Evolutionary conservation across 2,888 invertebrate species (phyloP).

Genomic region (Parnassius mnemosyne): DNA sequence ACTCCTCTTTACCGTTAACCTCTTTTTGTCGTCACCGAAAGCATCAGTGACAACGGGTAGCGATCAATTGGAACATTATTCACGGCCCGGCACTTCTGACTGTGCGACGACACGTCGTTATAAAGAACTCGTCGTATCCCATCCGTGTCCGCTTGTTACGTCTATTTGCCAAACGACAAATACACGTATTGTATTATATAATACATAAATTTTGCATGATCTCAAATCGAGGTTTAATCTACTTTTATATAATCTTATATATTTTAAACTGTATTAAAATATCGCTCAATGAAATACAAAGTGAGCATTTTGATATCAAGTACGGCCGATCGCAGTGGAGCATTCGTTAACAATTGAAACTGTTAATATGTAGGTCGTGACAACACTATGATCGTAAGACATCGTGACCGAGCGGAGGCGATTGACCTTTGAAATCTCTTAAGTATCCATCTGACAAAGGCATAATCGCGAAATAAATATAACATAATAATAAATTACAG

Average conservation of each 20-base stretch:
- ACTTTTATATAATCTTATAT: not conserved
- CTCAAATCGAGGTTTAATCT: constrained; percentile 32
- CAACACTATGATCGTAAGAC: constrained; percentile 59
- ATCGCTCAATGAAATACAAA: not conserved
- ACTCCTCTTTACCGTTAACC: constrained; percentile 51
- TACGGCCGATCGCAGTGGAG: constrained; percentile 35
- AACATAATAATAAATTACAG: constrained; percentile 21
- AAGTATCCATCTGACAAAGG: constrained; percentile 51
- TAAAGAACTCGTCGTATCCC: constrained; percentile 18
- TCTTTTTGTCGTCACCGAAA: constrained; percentile 47
- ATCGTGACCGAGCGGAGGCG: constrained; percentile 65
- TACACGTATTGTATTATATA: not conserved
- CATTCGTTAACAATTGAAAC: constrained; percentile 58
- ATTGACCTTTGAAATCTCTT: constrained; percentile 64
- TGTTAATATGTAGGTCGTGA: constrained; percentile 75
- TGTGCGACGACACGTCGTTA: constrained; percentile 50
- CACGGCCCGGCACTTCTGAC: constrained; percentile 42
- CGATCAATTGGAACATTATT: constrained; percentile 56
- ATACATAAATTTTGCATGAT: not conserved
- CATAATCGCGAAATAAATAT: constrained; percentile 39
- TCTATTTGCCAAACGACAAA: constrained; percentile 31
- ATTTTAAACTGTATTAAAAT: not conserved
- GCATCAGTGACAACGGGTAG: constrained; percentile 26
- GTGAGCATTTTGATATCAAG: constrained; percentile 36
- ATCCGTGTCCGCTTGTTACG: constrained; percentile 38